Conservation (phyloP, 2,113 vertebrate species). For the Epinephelus moara region DNA sequence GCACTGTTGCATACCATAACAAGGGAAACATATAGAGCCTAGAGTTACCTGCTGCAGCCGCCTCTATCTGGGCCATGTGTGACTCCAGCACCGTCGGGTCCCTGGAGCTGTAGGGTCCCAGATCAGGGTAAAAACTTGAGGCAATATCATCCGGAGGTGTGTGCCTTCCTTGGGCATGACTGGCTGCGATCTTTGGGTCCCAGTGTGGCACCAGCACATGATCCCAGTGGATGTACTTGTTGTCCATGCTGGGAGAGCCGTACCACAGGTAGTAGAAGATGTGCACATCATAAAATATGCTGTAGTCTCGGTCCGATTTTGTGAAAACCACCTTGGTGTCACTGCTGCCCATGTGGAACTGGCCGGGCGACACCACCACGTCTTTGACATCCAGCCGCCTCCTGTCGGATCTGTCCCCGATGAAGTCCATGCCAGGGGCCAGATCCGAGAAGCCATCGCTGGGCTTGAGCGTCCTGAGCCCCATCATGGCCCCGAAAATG, state of each 20-base stretch:
- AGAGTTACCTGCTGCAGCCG: slow-evolving; percentile 88
- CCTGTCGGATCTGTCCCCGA: slow-evolving; percentile 76
- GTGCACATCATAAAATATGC: slow-evolving; percentile 90
- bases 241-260: slow-evolving; percentile 86
- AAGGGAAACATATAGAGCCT: no score
- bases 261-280: slow-evolving; percentile 95
- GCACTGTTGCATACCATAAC: no score
- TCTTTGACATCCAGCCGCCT: slow-evolving; percentile 69
- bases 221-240: slow-evolving; percentile 90
- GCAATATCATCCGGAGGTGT: slow-evolving; percentile 89
- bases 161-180: slow-evolving; percentile 90
- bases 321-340: slow-evolving; percentile 86
- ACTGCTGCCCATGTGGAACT: slow-evolving; percentile 73
- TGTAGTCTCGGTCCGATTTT: slow-evolving; percentile 80
- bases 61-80: slow-evolving; percentile 89
- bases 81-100: slow-evolving; percentile 88
- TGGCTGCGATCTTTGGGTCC: slow-evolving; percentile 93
- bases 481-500: slow-evolving; percentile 93
- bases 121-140: slow-evolving; percentile 90
- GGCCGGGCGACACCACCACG: slow-evolving; percentile 69
- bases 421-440: slow-evolving; percentile 85
- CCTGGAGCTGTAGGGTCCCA: slow-evolving; percentile 92
- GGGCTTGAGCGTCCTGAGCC: slow-evolving; percentile 89
- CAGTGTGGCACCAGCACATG: slow-evolving; percentile 93
- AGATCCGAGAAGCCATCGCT: slow-evolving; percentile 89